These are phyloP conservation scores for Euleptes europaea DNA, from an alignment of 2,113 vertebrate species.

Conservation along the genomic window DNA sequence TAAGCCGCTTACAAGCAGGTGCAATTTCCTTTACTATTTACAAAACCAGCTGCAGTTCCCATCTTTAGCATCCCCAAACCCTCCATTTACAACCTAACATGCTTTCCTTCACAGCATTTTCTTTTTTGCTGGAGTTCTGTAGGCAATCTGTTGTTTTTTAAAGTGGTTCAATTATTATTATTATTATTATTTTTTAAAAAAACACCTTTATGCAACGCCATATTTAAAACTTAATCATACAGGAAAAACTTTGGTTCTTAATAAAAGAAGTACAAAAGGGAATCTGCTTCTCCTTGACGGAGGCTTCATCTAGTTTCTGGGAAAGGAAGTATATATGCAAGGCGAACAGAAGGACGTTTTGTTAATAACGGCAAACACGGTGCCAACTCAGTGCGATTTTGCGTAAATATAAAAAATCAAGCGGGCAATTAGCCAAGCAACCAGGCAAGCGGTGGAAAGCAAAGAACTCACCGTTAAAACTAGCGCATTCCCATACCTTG, in stretches of 20 bases:
- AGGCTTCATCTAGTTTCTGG: not conserved
- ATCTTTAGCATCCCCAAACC: not conserved
- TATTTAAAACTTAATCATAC: not conserved
- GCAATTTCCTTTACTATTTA: not conserved
- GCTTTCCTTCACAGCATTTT: not conserved
- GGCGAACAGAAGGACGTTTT: not conserved
- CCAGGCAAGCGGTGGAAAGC: not conserved
- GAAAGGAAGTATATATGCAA: slow-evolving; percentile 6
- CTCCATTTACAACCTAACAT: not conserved
- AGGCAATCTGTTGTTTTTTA: too few relatives aligned
- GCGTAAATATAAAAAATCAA: not conserved
- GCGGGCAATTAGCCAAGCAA: slow-evolving; percentile 19
- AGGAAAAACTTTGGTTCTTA: not conserved
- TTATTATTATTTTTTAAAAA: not conserved
- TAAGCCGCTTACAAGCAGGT: not conserved
- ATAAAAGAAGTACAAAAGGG: not conserved
- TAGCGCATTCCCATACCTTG: slow-evolving; percentile 44
- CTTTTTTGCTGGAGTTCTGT: not conserved
- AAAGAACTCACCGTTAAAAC: slow-evolving; percentile 21
- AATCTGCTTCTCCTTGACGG: not conserved
- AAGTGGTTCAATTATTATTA: not conserved
- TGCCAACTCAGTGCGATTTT: not conserved
- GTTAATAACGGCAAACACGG: not conserved
- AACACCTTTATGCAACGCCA: not conserved
- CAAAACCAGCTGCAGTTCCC: not conserved